phyloP scores from a whole-genome alignment of 2,113 vertebrate species.

The Pitta sordida region DNA sequence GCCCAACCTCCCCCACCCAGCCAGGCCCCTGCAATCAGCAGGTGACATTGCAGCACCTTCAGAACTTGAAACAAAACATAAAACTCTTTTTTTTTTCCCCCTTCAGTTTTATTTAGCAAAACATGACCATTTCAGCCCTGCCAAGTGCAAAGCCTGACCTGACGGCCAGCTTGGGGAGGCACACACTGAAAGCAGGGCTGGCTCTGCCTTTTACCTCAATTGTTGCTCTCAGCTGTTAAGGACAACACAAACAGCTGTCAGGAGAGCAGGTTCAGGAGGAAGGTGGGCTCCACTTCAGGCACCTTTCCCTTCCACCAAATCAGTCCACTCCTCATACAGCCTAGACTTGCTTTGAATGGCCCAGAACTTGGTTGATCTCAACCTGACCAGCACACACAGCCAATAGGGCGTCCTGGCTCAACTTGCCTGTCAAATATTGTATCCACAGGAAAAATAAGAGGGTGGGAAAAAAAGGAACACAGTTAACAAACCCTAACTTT shows the following conservation, averaged over 20 bases:
- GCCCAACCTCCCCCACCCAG: background rate
- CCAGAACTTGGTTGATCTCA: conserved; percentile 2
- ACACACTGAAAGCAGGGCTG: conserved; percentile 7
- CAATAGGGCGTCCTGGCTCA: background rate
- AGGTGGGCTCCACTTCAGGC: background rate
- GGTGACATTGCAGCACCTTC: background rate
- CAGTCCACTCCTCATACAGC: background rate
- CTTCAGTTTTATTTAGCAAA: conserved; percentile 65
- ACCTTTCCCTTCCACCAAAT: background rate
- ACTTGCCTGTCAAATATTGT: background rate
- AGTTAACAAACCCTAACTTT: background rate
- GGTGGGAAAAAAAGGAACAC: background rate
- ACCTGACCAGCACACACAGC: background rate
- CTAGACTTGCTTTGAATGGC: background rate
- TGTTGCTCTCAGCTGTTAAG: background rate
- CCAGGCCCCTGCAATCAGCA: background rate
- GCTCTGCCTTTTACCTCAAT: conserved; percentile 35
- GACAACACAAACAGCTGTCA: conserved; percentile 11
- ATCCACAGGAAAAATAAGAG: background rate
- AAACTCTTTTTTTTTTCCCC: background rate
- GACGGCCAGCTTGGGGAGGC: background rate
- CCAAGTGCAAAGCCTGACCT: background rate
- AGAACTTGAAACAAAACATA: background rate
- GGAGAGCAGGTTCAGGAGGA: background rate
- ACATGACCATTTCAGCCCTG: background rate